phyloP scores from a whole-genome alignment of 92 coral and sea anemone genomes.

The Virgularia gustaviana region DNA sequence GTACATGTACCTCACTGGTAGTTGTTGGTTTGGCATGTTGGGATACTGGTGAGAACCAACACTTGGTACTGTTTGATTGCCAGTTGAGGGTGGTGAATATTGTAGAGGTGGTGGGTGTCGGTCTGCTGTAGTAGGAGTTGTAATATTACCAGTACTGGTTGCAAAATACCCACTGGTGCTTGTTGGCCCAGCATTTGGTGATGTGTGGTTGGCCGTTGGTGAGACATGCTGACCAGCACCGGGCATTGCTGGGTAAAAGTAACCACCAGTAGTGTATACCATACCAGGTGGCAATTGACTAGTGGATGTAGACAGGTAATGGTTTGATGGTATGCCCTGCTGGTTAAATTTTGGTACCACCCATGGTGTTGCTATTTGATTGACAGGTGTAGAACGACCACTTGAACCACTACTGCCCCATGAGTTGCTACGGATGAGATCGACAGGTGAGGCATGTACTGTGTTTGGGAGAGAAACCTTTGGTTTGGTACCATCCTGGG shows the following conservation, averaged over 20 bases:
- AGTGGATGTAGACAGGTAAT: background rate
- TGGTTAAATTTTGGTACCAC: background rate
- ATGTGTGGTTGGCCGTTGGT: background rate
- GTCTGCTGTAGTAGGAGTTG: background rate
- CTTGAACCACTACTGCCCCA: conserved; percentile 28
- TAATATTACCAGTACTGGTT: background rate
- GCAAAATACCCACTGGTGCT: conserved; percentile 14
- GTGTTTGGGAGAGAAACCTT: background rate
- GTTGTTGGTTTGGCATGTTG: background rate
- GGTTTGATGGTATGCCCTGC: background rate
- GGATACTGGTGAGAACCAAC: background rate
- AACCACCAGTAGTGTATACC: conserved; percentile 13
- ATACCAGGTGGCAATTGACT: conserved; percentile 4
- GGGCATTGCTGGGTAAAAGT: conserved; percentile 1
- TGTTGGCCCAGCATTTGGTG: background rate
- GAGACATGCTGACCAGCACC: background rate
- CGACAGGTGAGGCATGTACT: background rate
- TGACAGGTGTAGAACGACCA: conserved; percentile 35
- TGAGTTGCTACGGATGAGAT: conserved; percentile 18
- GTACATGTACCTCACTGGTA: background rate
- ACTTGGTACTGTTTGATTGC: background rate
- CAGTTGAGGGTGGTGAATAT: background rate
- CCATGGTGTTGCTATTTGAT: conserved; percentile 25
- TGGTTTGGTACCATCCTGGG: background rate
- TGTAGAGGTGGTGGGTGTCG: background rate